Evolutionary conservation across 2,797 vertebrate genomes (phyloP), one percentile per base, ranked within the genome.

Genomic region (Amblyraja radiata): DNA sequence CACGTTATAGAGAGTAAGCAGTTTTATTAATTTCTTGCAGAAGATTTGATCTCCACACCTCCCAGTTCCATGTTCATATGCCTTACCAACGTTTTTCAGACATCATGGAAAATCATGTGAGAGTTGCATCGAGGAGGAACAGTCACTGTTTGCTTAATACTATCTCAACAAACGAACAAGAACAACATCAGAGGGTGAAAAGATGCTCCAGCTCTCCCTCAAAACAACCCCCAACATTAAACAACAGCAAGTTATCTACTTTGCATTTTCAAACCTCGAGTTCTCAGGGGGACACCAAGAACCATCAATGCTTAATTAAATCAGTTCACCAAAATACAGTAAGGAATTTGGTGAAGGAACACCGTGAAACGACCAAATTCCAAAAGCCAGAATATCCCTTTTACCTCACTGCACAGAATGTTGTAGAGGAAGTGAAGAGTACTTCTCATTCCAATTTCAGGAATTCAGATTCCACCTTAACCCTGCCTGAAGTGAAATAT

Each of bases 231-330:
- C 71, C 90, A 92, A 92, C 73, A 54, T 76, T 92, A 76, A 92
- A 28, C 18, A 76, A 36, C 23, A 92, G 39, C 28, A 92, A 92
- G 32, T 58, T n/a, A 25, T 76, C 90, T 76, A 46, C 90, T 5
- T 74, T 92, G 71, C 84, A n/a, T 68, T 68, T 88, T 68, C 84
- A 88, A 88, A 68, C n/a, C 0, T 88, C 61, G 84, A 88, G 68
- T 14, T 54, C 39, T 14, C 71, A 58, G 0, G 71, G 90, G 54
- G 39, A 92, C 13, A 54, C 71, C n/a, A 76, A 92, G 90, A 92
- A 92, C 39, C 90, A 92, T 14, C 90, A 92, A 25, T 39, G 76
- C 28, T 54, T 76, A 23, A 54, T 92, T 46, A 76, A 46, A 76
- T 58, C 90, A 54, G 23, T 92, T 74, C 73, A 76, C 23, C 90